These are phyloP conservation scores for Sterrhoptilus dennistouni DNA, from an alignment of 2,113 vertebrate species.

Conservation along the genomic window DNA sequence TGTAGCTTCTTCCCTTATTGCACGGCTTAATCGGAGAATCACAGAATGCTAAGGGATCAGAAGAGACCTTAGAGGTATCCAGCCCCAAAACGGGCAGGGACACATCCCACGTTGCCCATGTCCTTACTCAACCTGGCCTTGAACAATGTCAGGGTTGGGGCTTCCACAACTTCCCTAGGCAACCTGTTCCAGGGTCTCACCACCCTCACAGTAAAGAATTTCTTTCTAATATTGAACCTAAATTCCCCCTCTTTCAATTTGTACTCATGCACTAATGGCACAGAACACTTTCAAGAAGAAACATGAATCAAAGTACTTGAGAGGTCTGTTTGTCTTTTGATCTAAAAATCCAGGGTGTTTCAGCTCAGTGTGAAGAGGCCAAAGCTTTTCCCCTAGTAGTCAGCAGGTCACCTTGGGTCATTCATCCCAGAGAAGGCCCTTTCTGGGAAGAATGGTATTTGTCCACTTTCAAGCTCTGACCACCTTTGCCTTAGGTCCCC, in stretches of 20 bases:
- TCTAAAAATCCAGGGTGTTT: background rate
- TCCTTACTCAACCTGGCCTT: background rate
- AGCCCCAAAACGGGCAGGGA: background rate
- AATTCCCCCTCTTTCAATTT: background rate
- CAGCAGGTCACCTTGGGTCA: background rate
- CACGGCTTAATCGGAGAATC: background rate
- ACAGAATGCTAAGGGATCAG: background rate
- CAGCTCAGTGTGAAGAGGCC: background rate
- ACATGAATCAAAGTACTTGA: background rate
- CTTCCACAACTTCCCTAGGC: no score
- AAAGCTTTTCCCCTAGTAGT: background rate
- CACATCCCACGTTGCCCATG: accelerated
- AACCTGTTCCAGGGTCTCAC: background rate
- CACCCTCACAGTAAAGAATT: background rate
- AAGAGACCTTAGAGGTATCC: background rate
- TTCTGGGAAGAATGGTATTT: background rate
- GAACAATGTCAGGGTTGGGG: background rate
- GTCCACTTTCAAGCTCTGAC: background rate
- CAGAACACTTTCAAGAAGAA: background rate
- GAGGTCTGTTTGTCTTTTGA: background rate
- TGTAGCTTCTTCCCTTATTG: background rate
- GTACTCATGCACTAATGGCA: background rate
- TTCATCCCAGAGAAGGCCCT: background rate
- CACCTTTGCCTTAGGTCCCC: background rate
- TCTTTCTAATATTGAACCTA: background rate